Percentiles rank a stretch among this genome's conserved stretches.
These are phyloP conservation scores for Phyllotreta striolata DNA, from an alignment of 2,888 invertebrate genomes.

Conservation along the genomic window DNA sequence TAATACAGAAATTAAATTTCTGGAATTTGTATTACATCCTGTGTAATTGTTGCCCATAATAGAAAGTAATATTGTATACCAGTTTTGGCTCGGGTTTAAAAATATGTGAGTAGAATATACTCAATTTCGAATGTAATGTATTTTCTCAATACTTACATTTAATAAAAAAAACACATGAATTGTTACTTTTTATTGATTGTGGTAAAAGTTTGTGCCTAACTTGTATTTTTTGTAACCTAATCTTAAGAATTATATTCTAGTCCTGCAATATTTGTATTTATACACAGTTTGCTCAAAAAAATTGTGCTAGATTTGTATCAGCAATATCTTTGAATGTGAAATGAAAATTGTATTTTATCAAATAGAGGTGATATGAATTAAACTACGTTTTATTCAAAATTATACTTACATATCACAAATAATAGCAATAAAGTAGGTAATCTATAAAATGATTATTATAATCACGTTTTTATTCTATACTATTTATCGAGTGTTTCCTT, in stretches of 20 bases:
- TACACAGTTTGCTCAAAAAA: conserved; percentile 54
- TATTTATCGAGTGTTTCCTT: conserved; percentile 37
- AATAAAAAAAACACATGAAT: neutral
- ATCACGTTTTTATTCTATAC: conserved; percentile 32
- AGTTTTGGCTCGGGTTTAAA: no score
- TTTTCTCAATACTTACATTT: neutral
- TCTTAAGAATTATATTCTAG: conserved; percentile 50
- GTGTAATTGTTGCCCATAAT: no score
- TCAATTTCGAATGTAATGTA: no score
- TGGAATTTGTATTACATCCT: no score
- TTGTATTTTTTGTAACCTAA: conserved; percentile 46
- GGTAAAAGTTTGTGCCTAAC: conserved; percentile 36
- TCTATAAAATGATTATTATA: no score
- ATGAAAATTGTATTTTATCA: conserved; percentile 46
- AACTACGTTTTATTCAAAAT: conserved; percentile 5
- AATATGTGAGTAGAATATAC: no score
- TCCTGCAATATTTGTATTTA: conserved; percentile 54
- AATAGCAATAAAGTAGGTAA: no score
- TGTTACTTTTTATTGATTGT: conserved; percentile 32
- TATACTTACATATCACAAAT: no score
- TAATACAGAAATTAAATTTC: no score
- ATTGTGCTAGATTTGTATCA: conserved; percentile 42
- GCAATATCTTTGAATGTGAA: conserved; percentile 47
- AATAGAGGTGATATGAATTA: conserved; percentile 47
- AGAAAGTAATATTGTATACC: no score